phyloP scores from a whole-genome alignment of 1,140 invertebrate species.

The Pseudomyrmex gracilis region DNA sequence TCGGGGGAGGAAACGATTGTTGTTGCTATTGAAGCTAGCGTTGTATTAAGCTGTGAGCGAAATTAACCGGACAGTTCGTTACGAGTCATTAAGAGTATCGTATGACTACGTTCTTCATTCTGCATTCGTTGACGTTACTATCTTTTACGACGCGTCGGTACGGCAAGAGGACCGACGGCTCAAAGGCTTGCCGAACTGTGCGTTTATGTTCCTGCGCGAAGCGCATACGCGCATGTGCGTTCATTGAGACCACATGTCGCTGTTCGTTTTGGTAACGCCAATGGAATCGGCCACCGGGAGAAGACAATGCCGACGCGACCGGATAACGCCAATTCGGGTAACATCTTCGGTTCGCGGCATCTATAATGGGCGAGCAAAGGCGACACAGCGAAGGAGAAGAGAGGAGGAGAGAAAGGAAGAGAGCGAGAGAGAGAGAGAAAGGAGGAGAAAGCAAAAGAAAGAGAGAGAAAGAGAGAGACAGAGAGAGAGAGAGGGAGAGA shows the following conservation, averaged over 20 bases:
- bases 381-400: background rate
- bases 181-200: constrained; percentile 51
- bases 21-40: background rate
- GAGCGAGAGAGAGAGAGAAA: constrained; percentile 26
- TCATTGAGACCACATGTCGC: constrained; percentile 60
- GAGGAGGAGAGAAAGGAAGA: constrained; percentile 41
- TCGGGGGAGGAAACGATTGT: background rate
- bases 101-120: constrained; percentile 36
- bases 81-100: constrained; percentile 39
- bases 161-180: constrained; percentile 10
- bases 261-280: constrained; percentile 27
- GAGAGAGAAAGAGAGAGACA: constrained; percentile 35
- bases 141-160: constrained; percentile 47
- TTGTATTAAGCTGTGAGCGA: background rate
- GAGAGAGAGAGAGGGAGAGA: constrained; percentile 29
- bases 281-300: constrained; percentile 22
- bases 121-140: constrained; percentile 28
- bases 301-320: constrained; percentile 53
- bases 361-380: constrained; percentile 40
- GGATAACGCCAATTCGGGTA: constrained; percentile 57
- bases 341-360: constrained; percentile 16
- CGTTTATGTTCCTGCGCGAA: constrained; percentile 41
- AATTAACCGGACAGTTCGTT: constrained; percentile 33
- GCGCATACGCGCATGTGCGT: constrained; percentile 40
- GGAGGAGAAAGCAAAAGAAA: constrained; percentile 38